These are phyloP conservation scores for Diadophis punctatus DNA, from an alignment of 2,113 vertebrate species.

Conservation along the genomic window DNA sequence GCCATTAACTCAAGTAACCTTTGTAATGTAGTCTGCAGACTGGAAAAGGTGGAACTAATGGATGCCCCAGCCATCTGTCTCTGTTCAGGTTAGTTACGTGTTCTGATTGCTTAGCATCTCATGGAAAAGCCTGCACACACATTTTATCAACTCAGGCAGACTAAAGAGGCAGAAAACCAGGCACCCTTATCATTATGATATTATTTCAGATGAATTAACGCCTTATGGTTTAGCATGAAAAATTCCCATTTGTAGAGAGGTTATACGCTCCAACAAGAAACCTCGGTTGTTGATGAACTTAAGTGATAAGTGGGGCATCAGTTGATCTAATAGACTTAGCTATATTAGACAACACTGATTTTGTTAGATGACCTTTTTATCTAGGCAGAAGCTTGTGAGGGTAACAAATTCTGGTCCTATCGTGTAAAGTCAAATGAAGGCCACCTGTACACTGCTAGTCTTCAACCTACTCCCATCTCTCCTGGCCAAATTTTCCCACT, in stretches of 20 bases:
- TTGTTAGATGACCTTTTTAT: slow-evolving; percentile 47
- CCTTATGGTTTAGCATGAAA: slow-evolving; percentile 13
- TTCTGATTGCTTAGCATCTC: slow-evolving; percentile 6
- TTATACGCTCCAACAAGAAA: not conserved
- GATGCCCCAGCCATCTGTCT: not conserved
- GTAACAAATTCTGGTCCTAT: slow-evolving; percentile 52
- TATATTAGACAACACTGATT: slow-evolving; percentile 46
- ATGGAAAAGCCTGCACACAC: not conserved
- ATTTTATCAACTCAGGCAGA: slow-evolving; percentile 11
- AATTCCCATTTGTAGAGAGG: not conserved
- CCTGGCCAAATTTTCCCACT: slow-evolving; percentile 57
- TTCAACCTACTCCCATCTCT: slow-evolving; percentile 60
- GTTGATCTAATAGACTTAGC: slow-evolving; percentile 34
- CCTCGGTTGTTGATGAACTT: slow-evolving; percentile 7
- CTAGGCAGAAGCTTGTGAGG: slow-evolving; percentile 38
- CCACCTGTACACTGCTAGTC: slow-evolving; percentile 62
- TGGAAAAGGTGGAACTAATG: not conserved
- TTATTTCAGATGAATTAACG: slow-evolving; percentile 2
- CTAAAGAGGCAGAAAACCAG: slow-evolving; percentile 3
- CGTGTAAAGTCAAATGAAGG: slow-evolving; percentile 57
- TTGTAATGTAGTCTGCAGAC: slow-evolving; percentile 12
- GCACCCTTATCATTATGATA: not conserved
- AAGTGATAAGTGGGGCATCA: not conserved
- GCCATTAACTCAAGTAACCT: slow-evolving; percentile 12
- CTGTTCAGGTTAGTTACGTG: slow-evolving; percentile 16